Percentiles rank a stretch among this genome's conserved stretches.
Conservation (phyloP, 2,888 invertebrate species). For the Lochmaea crataegi region DNA sequence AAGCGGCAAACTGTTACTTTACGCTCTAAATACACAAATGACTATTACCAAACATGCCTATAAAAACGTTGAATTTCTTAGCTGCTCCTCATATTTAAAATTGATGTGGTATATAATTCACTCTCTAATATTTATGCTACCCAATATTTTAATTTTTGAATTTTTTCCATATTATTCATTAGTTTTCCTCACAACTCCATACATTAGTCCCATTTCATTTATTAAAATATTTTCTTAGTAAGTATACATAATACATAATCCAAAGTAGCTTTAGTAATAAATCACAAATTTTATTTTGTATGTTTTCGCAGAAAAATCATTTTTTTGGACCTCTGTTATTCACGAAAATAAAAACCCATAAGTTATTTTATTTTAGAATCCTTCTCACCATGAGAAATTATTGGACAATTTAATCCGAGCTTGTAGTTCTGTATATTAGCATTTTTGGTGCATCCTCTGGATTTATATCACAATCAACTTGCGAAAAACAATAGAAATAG, state of each 20-base stretch:
- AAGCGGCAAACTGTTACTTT: no score
- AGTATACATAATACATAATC: no score
- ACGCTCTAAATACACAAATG: no score
- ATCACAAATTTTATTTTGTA: neutral
- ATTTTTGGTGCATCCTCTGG: constrained; percentile 24
- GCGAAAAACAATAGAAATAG: constrained; percentile 33
- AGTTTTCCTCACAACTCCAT: neutral
- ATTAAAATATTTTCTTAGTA: neutral
- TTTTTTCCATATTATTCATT: neutral
- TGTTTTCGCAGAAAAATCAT: neutral
- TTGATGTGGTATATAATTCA: neutral
- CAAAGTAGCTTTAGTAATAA: neutral
- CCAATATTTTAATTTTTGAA: neutral
- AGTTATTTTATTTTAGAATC: constrained; percentile 23
- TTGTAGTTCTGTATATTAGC: constrained; percentile 22
- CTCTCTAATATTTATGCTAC: neutral
- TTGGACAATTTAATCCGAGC: constrained; percentile 27
- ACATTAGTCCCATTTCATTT: neutral
- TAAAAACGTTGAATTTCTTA: no score
- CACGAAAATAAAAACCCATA: neutral
- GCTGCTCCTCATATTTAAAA: no score
- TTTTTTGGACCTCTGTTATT: neutral
- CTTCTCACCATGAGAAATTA: constrained; percentile 16
- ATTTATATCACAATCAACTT: constrained; percentile 31
- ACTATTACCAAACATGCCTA: no score